These are phyloP conservation scores for Troilus luridus DNA, from an alignment of 2,888 invertebrate genomes.

Conservation along the genomic window DNA sequence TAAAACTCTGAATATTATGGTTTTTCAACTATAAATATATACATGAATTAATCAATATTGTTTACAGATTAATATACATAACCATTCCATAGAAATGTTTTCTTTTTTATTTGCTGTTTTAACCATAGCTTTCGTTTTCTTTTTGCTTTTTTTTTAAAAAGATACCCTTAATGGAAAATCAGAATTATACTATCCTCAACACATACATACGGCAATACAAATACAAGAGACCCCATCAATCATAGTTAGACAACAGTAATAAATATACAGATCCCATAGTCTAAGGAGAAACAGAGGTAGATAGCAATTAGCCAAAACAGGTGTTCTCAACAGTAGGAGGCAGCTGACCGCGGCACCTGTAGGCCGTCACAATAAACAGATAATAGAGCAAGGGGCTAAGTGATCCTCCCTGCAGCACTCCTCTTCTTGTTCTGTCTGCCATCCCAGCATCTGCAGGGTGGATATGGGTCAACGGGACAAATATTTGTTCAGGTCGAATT, in stretches of 20 bases:
- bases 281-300: not conserved
- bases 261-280: not conserved
- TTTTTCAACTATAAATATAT: no score
- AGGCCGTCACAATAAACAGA: conserved; percentile 33
- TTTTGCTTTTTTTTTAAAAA: no score
- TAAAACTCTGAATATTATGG: no score
- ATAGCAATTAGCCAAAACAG: not conserved
- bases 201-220: no score
- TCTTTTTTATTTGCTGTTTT: no score
- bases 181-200: not conserved
- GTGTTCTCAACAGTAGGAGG: conserved; percentile 26
- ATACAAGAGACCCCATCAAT: not conserved
- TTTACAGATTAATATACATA: no score
- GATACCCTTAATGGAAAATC: no score
- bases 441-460: not conserved
- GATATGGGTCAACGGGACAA: not conserved
- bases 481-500: no score
- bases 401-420: not conserved
- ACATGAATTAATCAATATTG: no score
- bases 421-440: not conserved
- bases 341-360: conserved; percentile 42
- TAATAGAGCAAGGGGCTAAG: conserved; percentile 13
- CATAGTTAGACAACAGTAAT: not conserved
- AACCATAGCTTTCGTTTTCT: no score
- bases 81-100: no score